Evolutionary conservation across 1,140 invertebrate species (phyloP).

Genomic region (Venustaconcha ellipsiformis): DNA sequence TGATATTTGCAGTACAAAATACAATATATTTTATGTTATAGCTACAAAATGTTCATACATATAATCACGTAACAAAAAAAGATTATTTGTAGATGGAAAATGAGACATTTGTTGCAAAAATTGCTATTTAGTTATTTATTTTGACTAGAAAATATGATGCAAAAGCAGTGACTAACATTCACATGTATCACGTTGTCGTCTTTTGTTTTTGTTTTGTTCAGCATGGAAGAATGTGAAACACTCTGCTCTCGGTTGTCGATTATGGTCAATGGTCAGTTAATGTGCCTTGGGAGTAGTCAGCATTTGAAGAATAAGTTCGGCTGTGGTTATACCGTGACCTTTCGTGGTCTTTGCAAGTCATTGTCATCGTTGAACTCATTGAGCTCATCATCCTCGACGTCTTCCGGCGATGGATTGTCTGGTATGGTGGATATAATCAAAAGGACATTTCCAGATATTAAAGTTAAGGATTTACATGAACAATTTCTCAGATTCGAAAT

Average conservation of each 20-base stretch:
- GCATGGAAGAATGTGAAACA: constrained; percentile 74
- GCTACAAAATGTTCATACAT: too few relatives aligned
- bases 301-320: constrained; percentile 76
- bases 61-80: too few relatives aligned
- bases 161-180: neutral
- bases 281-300: constrained; percentile 71
- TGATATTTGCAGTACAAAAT: too few relatives aligned
- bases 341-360: constrained; percentile 66
- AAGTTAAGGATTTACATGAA: constrained; percentile 79
- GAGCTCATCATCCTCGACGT: neutral
- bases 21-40: too few relatives aligned
- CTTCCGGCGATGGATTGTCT: constrained; percentile 12
- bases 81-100: neutral
- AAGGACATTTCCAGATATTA: constrained; percentile 49
- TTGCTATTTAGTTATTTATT: neutral
- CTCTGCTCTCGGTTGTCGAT: constrained; percentile 71
- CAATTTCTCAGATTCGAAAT: constrained; percentile 70
- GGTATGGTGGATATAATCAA: constrained; percentile 52
- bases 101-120: neutral
- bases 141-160: neutral
- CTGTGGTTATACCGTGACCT: constrained; percentile 78
- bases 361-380: constrained; percentile 30
- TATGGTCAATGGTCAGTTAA: constrained; percentile 72
- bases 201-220: constrained; percentile 49
- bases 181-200: neutral